Base-by-base conservation (phyloP, 2,797 vertebrate genomes). In the Atherinosoma microstoma region DNA sequence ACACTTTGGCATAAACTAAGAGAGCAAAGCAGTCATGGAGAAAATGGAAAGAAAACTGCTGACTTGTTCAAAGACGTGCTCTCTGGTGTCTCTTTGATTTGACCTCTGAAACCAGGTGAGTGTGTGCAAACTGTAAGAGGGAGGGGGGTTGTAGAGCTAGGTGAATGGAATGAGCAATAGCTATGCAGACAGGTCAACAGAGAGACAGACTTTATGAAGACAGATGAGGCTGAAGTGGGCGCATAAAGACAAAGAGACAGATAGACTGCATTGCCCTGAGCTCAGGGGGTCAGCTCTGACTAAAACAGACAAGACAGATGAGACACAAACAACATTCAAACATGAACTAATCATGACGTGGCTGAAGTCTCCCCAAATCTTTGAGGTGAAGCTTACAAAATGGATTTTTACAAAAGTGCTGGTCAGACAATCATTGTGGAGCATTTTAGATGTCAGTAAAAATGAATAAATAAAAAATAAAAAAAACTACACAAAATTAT, bases 211-310 rank as follows among this genome's bases (percentile, higher is more conserved):
- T 80, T 86, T 83, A 90, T 70, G 87, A 84, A 93, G 92, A 94
- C 88, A 85, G 89, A 93, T 88, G 83, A 82, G 86, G 76, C 69
- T 54, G 20, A 79, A 85, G 85, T 70, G 72, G 84, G 79, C 79
- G 61, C 73, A 70, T 84, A 89, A 85, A 91, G 85, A 83, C 90
- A 87, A 89, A 91, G 84, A 89, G 86, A 89, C 84, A 86, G 86
- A 88, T 62, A 64, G 84, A 87, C 73, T 72, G 70, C 74, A 53
- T 78, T 70, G 87, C 88, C 85, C 73, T 76, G 84, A 86, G 86
- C 84, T 84, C 45, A 22, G 36, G 80, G 69, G 76, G 79, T 84
- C 74, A 74, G 49, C 64, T 82, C 82, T 66, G 82, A 86, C 82
- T 64, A 69, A 75, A 81, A 87, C 56, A 83, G 77, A 86, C 83